These are phyloP conservation scores for Arion vulgaris DNA, from an alignment of 1,140 invertebrate genomes.

Conservation along the genomic window DNA sequence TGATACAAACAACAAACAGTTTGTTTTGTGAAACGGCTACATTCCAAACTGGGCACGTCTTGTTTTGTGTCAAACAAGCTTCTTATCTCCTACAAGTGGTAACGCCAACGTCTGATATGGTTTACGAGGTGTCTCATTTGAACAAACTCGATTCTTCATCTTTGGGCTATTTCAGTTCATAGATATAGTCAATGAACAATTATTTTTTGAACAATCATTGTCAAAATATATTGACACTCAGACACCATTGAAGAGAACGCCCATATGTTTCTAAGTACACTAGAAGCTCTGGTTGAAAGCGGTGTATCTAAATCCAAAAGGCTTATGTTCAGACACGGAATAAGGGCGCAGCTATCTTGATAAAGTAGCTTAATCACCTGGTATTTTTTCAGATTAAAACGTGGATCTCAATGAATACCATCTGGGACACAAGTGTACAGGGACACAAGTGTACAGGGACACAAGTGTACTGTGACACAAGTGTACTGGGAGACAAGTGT, in stretches of 20 bases:
- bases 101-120: background rate
- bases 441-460: too few relatives aligned
- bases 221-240: background rate
- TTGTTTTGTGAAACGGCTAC: background rate
- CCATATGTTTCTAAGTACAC: background rate
- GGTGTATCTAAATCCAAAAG: background rate
- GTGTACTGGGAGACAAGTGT: too few relatives aligned
- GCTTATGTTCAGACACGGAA: too few relatives aligned
- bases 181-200: background rate
- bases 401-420: too few relatives aligned
- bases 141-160: background rate
- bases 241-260: background rate
- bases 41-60: background rate
- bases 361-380: too few relatives aligned
- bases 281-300: background rate
- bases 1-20: background rate
- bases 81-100: background rate
- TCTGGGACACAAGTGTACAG: too few relatives aligned
- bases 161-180: background rate
- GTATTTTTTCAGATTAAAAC: too few relatives aligned
- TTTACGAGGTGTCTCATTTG: background rate
- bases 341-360: too few relatives aligned
- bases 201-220: background rate
- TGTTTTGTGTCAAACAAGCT: background rate
- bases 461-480: too few relatives aligned